phyloP scores from a whole-genome alignment of 2,888 invertebrate species.

The Theristus sp. region DNA sequence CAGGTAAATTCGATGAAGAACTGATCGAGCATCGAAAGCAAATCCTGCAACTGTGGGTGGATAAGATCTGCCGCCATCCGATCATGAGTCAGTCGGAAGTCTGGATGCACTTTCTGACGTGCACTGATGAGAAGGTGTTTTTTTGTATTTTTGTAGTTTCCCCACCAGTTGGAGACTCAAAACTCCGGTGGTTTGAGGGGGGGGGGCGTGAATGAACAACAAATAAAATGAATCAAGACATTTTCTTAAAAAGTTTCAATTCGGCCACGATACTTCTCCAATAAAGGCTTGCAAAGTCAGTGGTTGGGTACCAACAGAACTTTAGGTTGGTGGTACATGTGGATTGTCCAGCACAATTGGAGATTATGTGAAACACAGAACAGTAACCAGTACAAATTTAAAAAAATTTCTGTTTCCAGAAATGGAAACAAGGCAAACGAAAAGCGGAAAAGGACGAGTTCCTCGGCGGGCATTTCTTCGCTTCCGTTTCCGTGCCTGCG shows the following conservation, averaged over 20 bases:
- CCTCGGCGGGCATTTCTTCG: constrained; percentile 70
- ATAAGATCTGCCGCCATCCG: constrained; percentile 89
- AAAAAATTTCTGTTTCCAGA: constrained; percentile 21
- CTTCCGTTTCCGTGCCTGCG: constrained; percentile 65
- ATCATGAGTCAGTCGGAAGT: constrained; percentile 74
- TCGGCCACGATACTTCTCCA: too few relatives aligned
- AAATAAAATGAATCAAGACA: too few relatives aligned
- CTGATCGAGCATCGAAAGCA: constrained; percentile 82
- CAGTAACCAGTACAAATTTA: too few relatives aligned
- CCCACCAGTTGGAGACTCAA: too few relatives aligned
- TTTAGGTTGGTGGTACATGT: too few relatives aligned
- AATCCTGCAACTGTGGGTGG: constrained; percentile 83
- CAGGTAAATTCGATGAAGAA: constrained; percentile 83
- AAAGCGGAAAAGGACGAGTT: constrained; percentile 82
- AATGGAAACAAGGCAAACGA: constrained; percentile 89
- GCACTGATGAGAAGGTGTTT: constrained; percentile 72
- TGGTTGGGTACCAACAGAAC: too few relatives aligned
- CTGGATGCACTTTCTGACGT: constrained; percentile 89
- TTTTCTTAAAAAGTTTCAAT: too few relatives aligned
- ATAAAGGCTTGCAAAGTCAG: too few relatives aligned
- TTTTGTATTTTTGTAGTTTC: neutral
- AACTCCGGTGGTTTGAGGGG: too few relatives aligned
- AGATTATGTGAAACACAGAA: too few relatives aligned
- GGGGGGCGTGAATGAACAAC: too few relatives aligned
- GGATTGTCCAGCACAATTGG: too few relatives aligned